Conservation (phyloP, 2,797 vertebrate species). For the Acanthurus tractus region DNA sequence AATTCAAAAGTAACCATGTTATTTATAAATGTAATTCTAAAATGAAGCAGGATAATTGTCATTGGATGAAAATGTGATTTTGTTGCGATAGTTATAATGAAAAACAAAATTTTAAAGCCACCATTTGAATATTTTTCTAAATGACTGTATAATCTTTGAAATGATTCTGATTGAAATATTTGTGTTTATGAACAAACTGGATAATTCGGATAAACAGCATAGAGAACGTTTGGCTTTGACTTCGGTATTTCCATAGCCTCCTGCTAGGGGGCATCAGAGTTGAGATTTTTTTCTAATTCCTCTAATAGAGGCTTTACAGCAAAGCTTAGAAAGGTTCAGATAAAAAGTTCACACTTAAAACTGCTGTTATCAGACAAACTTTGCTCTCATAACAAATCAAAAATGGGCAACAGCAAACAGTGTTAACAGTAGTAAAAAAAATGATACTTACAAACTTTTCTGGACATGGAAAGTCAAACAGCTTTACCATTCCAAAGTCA, state of each 20-base stretch:
- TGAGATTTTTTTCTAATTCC: background rate
- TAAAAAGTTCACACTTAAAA: background rate
- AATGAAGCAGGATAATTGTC: too few relatives aligned
- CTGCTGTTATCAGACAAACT: too few relatives aligned
- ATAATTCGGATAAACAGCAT: background rate
- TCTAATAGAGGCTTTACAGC: background rate
- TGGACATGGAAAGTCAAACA: conserved; percentile 98
- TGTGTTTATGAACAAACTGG: background rate
- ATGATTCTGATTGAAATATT: background rate
- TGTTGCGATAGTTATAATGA: background rate
- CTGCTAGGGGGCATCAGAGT: background rate
- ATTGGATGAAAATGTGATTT: too few relatives aligned
- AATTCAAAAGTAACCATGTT: too few relatives aligned
- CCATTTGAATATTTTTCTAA: background rate
- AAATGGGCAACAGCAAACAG: background rate
- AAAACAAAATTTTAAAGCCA: background rate
- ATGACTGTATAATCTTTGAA: background rate
- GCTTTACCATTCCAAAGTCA: conserved; percentile 99
- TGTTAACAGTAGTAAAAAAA: background rate
- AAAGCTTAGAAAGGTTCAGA: background rate
- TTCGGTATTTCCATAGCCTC: background rate
- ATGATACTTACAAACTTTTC: conserved; percentile 97
- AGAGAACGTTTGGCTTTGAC: background rate
- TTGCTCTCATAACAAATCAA: too few relatives aligned
- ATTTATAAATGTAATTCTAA: too few relatives aligned